These are phyloP conservation scores for Phylloscopus whistleri DNA, from an alignment of 2,113 vertebrate species.

Conservation along the genomic window DNA sequence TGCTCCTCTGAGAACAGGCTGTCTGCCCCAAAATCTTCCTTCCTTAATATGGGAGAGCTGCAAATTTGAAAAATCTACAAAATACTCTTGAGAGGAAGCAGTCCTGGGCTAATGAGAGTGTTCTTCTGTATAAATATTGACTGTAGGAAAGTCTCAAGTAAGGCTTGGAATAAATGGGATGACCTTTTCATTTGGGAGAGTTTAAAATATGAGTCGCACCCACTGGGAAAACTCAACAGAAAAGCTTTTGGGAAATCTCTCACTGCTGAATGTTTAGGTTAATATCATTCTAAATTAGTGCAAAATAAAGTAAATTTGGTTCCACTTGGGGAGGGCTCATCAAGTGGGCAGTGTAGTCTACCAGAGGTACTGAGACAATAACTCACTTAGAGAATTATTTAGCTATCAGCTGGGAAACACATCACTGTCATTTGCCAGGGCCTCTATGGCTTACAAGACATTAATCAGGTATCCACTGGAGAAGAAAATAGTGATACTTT, in stretches of 20 bases:
- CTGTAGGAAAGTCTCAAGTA: neutral
- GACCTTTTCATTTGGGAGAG: neutral
- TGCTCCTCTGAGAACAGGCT: neutral
- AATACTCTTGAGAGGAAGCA: neutral
- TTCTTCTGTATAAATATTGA: neutral
- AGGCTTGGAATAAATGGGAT: neutral
- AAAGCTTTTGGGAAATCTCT: neutral
- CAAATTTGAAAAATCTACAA: neutral
- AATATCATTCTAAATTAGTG: neutral
- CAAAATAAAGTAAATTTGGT: neutral
- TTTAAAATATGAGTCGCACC: neutral
- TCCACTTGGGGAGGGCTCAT: neutral
- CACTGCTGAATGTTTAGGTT: neutral
- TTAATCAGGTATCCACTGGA: conserved; percentile 7
- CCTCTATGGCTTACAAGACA: neutral
- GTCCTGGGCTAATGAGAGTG: neutral
- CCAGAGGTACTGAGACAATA: neutral
- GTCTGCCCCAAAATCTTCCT: neutral
- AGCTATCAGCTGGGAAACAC: neutral
- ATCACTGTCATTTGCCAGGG: neutral
- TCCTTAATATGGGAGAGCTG: neutral
- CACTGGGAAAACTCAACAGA: neutral
- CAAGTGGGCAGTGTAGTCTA: neutral
- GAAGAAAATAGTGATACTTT: conserved; percentile 42
- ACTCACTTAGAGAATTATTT: neutral